These are phyloP conservation scores for Centropristis striata DNA, from an alignment of 2,113 vertebrate species.

Conservation along the genomic window DNA sequence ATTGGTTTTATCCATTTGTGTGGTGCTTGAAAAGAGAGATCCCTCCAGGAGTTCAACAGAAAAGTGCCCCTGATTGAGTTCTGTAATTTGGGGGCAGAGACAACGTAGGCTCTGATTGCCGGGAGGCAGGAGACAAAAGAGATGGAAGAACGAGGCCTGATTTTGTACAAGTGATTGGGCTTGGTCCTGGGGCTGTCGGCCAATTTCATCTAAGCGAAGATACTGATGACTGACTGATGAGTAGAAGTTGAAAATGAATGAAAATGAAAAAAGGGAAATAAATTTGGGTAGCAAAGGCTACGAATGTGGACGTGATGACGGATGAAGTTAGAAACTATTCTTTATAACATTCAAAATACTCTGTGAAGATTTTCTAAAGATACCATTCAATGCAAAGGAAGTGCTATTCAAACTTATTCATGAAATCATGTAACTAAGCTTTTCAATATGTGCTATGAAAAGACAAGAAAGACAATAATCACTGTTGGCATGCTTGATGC, in stretches of 20 bases:
- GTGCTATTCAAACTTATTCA: neutral
- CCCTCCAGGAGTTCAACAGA: conserved; percentile 1
- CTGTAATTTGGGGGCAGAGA: conserved; percentile 43
- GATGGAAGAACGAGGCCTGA: conserved; percentile 19
- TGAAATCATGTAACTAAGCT: neutral
- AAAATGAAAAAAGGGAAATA: conserved; percentile 13
- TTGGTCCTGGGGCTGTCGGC: neutral
- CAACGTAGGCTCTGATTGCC: conserved; percentile 46
- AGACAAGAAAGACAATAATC: neutral
- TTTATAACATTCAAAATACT: neutral
- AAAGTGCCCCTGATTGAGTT: conserved; percentile 49
- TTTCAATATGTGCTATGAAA: neutral
- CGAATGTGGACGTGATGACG: neutral
- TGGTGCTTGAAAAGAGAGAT: conserved; percentile 36
- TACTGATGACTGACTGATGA: conserved; percentile 44
- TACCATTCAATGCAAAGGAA: neutral
- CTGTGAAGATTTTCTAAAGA: neutral
- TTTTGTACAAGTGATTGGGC: conserved; percentile 46
- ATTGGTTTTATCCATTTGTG: conserved; percentile 37
- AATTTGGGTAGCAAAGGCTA: neutral
- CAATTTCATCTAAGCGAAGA: conserved; percentile 24
- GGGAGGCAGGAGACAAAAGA: conserved; percentile 38
- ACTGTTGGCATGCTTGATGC: neutral
- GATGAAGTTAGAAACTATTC: neutral
- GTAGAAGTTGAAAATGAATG: neutral